Evolutionary conservation across 2,888 invertebrate species (phyloP), one percentile per base, ranked within the genome.

Genomic region (Epinotia demarniana): DNA sequence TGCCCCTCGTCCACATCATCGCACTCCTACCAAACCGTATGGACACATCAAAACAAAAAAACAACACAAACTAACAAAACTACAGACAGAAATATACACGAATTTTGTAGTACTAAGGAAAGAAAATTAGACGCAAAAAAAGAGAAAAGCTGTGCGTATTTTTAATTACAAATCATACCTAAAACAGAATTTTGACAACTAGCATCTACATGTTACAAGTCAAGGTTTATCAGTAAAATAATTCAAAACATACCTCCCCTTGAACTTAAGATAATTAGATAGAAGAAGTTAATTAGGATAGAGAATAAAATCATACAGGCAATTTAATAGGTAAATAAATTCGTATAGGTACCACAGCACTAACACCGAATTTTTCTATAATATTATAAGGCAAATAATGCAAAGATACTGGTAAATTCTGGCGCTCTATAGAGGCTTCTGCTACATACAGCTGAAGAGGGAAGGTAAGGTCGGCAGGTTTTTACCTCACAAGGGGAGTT

Each of bases 401-500:
- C n/a, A 71, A 60, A 67, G 39, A 71, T 71, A 70, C 49, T 60
- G 13, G 19, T 70, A 53, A 64, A 60, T 46, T 61, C 70, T 72
- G 71, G 71, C 61, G 23, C 57, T 72, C 55, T 55, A 76, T 79
- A 79, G 63, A 80, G 79, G 78, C 79, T 78, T 80, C 80, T 83
- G 69, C 78, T 78, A 78, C 72, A 64, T 85, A 86, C 83, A 80
- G 73, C 80, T 79, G 81, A 83, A 82, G 84, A 85, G 77, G 80
- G 79, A 82, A 83, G 87, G 84, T 82, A 87, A 78, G 53, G 86
- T 84, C 81, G 85, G 86, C 84, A 87, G 86, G 85, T 86, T 87
- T 88, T 94, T 94, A 94, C 94, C 94, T 94, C 89, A 91, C 92
- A 93, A 89, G 92, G 92, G 88, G 92, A 92, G 87, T 86, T 91